These are phyloP conservation scores for Alentia gelatinosa DNA, from an alignment of 2,888 invertebrate species.

Conservation along the genomic window DNA sequence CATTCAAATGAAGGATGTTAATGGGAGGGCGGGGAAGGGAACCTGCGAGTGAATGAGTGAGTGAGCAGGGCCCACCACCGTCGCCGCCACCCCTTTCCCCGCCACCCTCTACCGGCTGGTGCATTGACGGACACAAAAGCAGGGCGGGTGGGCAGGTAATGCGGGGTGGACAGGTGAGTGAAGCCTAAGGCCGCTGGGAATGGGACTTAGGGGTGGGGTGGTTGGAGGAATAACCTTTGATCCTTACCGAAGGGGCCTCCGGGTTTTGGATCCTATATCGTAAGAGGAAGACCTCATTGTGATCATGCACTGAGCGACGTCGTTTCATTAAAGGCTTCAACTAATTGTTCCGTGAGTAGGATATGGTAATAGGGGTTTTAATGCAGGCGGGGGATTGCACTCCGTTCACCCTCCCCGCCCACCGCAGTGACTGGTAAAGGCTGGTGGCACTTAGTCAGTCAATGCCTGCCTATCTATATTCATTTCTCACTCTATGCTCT, in stretches of 20 bases:
- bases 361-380: neutral
- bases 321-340: constrained; percentile 6
- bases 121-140: neutral
- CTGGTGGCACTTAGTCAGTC: neutral
- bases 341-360: neutral
- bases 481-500: neutral
- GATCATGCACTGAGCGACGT: neutral
- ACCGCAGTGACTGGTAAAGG: neutral
- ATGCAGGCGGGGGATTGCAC: neutral
- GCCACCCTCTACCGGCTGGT: neutral
- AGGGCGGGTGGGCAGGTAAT: neutral
- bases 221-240: neutral
- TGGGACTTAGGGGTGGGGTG: neutral
- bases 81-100: neutral
- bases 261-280: neutral
- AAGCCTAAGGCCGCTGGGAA: neutral
- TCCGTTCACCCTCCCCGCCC: neutral
- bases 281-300: neutral
- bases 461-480: neutral
- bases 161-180: neutral
- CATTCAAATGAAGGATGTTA: neutral
- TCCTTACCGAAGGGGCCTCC: neutral
- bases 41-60: neutral
- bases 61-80: neutral
- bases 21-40: neutral